Percentiles rank a stretch among this genome's conserved stretches.
These are phyloP conservation scores for Lepus townsendii DNA, from an alignment of 2,797 vertebrate genomes.

Conservation along the genomic window DNA sequence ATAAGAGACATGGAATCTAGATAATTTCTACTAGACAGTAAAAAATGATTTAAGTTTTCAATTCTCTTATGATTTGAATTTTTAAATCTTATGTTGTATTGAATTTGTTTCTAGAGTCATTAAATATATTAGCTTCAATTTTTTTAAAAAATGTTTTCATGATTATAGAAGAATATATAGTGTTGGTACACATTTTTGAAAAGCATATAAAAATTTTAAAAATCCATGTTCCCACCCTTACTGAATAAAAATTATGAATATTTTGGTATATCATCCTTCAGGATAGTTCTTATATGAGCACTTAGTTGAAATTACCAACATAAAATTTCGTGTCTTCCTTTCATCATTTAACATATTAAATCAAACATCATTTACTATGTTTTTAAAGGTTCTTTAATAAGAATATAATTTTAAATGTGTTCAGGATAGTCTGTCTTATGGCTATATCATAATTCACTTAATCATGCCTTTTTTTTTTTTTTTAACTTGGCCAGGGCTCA, in stretches of 20 bases:
- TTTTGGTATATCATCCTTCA: not conserved
- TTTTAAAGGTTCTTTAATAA: constrained; percentile 10
- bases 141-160: not conserved
- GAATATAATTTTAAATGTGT: constrained; percentile 48
- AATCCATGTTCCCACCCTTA: not conserved
- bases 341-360: not conserved
- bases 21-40: constrained; percentile 1
- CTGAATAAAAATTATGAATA: not conserved
- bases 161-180: not conserved
- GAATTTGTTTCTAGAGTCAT: constrained; percentile 31
- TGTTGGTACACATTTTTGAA: constrained; percentile 29
- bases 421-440: constrained; percentile 7
- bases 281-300: not conserved
- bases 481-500: not conserved
- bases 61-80: not conserved
- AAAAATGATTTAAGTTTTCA: constrained; percentile 17
- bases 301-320: not conserved
- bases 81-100: constrained; percentile 46
- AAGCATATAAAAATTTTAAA: constrained; percentile 19
- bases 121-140: not conserved
- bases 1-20: not conserved
- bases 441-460: not conserved
- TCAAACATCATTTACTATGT: not conserved
- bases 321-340: not conserved
- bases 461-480: not conserved